phyloP scores from a whole-genome alignment of 2,113 vertebrate species.

The Anguilla japonica region DNA sequence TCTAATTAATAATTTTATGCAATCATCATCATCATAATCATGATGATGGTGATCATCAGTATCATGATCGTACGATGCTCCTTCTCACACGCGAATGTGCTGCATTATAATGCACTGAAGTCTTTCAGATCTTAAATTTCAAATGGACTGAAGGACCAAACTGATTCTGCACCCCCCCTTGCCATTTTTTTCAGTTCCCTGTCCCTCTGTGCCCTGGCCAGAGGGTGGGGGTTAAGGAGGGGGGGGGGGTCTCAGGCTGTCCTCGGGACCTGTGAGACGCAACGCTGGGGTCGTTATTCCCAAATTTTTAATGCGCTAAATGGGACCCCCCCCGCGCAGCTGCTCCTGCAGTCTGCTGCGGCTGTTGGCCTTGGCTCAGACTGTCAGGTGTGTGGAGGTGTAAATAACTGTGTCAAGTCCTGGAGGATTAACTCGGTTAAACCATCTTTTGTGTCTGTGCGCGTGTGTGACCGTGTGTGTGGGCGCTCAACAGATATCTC shows the following conservation, averaged over 20 bases:
- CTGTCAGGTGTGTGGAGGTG: neutral
- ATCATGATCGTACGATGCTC: neutral
- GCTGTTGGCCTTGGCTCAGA: neutral
- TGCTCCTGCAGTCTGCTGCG: neutral
- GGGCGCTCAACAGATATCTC: too few species aligned
- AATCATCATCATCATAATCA: neutral
- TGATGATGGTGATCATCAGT: neutral
- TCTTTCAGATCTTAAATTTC: neutral
- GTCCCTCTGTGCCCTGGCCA: neutral
- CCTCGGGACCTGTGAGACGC: neutral
- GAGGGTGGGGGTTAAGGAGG: too few species aligned
- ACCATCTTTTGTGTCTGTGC: neutral
- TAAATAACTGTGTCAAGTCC: neutral
- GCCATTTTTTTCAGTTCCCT: too few species aligned
- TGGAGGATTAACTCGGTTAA: neutral
- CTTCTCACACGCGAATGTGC: neutral
- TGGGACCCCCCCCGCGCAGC: too few species aligned
- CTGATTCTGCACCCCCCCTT: neutral
- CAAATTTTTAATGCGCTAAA: too few species aligned
- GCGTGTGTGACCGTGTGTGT: neutral
- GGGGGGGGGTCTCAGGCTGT: too few species aligned
- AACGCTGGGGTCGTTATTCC: too few species aligned
- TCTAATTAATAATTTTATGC: too few species aligned
- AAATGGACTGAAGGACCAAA: neutral
- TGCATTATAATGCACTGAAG: neutral